Percentiles rank a stretch among this genome's conserved stretches.
These are phyloP conservation scores for Agrochola lota DNA, from an alignment of 2,888 invertebrate species.

Conservation along the genomic window DNA sequence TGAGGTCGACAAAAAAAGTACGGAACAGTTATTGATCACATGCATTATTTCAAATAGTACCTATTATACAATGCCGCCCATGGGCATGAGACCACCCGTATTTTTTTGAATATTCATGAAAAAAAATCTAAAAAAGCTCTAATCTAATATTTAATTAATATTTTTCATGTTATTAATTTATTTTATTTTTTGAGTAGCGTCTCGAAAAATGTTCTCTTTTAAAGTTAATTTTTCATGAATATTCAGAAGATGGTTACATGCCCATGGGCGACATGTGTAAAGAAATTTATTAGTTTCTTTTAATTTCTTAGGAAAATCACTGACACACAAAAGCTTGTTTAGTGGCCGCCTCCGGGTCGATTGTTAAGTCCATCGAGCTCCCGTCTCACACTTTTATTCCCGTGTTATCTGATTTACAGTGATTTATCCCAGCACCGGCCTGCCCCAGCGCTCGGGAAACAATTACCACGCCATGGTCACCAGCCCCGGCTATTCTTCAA, in stretches of 20 bases:
- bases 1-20: not conserved
- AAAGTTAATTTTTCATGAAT: too few species aligned
- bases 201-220: too few species aligned
- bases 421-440: slow-evolving; percentile 73
- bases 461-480: slow-evolving; percentile 75
- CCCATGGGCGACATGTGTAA: not conserved
- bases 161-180: too few species aligned
- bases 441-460: slow-evolving; percentile 78
- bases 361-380: slow-evolving; percentile 41
- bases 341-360: slow-evolving; percentile 16
- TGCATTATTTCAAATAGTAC: not conserved
- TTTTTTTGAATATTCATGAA: too few species aligned
- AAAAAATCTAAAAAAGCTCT: too few species aligned
- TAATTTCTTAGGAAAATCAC: not conserved
- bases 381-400: slow-evolving; percentile 77
- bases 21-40: not conserved
- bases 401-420: slow-evolving; percentile 82
- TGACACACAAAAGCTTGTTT: not conserved
- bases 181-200: too few species aligned
- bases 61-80: too few species aligned
- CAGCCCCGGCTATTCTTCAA: slow-evolving; percentile 57
- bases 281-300: not conserved
- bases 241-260: too few species aligned
- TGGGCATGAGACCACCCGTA: too few species aligned
- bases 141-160: too few species aligned